Percentiles rank a stretch among this genome's conserved stretches.
phyloP scores from a whole-genome alignment of 2,113 vertebrate species.

The Alethe castanea region DNA sequence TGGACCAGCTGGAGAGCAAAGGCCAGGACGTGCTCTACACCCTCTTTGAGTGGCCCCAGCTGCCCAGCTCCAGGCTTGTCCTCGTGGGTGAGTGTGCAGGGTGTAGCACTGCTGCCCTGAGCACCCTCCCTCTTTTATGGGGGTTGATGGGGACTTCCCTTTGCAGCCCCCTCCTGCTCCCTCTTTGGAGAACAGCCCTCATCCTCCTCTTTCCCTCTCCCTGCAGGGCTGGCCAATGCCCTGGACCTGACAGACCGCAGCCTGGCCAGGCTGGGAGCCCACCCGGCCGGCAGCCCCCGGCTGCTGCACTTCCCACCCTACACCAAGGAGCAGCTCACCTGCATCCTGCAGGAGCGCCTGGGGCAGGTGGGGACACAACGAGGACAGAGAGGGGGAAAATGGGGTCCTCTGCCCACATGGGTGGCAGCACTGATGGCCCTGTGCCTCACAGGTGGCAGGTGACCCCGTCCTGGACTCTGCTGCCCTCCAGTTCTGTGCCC shows the following conservation, averaged over 20 bases:
- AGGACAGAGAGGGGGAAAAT: rapidly evolving
- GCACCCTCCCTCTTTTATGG: background rate
- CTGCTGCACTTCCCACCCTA: conserved; percentile 90
- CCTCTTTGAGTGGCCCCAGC: conserved; percentile 90
- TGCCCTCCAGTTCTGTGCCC: conserved; percentile 92
- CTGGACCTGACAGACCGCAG: conserved; percentile 92
- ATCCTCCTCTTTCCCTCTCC: background rate
- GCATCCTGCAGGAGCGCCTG: conserved; percentile 88
- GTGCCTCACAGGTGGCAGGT: conserved; percentile 72
- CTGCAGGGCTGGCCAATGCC: conserved; percentile 89
- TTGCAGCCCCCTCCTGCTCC: background rate
- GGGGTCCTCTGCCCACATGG: rapidly evolving
- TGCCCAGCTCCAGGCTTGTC: conserved; percentile 82
- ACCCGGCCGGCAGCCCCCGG: conserved; percentile 73
- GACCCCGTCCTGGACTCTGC: conserved; percentile 80
- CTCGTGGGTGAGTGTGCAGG: conserved; percentile 81
- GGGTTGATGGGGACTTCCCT: background rate
- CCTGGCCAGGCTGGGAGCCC: conserved; percentile 81
- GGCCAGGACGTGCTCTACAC: conserved; percentile 94
- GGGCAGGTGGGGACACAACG: conserved; percentile 67
- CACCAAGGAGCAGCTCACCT: conserved; percentile 81
- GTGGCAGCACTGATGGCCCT: rapidly evolving
- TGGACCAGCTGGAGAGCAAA: conserved; percentile 96
- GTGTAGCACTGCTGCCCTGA: background rate
- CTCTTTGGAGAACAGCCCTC: background rate